Base-by-base conservation (phyloP, 2,797 vertebrate genomes). In the Momotus momota region DNA sequence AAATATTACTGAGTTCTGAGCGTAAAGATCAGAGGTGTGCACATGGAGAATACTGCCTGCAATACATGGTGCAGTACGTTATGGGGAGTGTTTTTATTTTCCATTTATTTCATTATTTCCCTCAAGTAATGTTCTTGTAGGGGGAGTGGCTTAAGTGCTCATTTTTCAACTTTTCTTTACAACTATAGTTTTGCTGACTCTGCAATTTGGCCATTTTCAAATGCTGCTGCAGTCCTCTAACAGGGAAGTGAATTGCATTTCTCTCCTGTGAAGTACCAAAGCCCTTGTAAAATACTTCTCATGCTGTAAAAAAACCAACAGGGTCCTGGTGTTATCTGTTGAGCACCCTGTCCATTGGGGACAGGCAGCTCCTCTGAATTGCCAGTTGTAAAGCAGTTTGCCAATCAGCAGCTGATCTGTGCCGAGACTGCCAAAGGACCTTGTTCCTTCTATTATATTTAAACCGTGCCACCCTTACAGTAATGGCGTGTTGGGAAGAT, bases 51-150 rank as follows among this genome's bases (percentile, higher is more conserved):
- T 29, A 20, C 48, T n/a, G 22, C 38, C 33, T 75, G 78, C 66
- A 82, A 35, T n/a, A 61, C 0, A 6, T 19, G 31, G 60, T 40
- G 54, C 52, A 23, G 22, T 65, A 78, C 27, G 7, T 71, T 60
- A 38, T 14, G 23, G 31, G 25, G 33, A 91, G 64, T 2, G 0
- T 45, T 91, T 81, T 86, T 87, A 35, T 93, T 85, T 77, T 60
- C 45, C 20, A 45, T 88, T 90, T 81, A 60, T 81, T 96, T 88
- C 54, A 69, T 94, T 92, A 78, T 87, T 93, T 94, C 72, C 84
- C 58, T 71, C 33, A 86, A 54, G 55, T 64, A 85, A 51, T 31
- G 23, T 21, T 67, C 4, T 43, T 80, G 13, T 26, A 38, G 23
- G 29, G n/a, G 16, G 71, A 80, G 60, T 51, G 38, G 61, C 64